phyloP scores from a whole-genome alignment of 2,113 vertebrate species.

The Cryptomyrus ogoouensis region DNA sequence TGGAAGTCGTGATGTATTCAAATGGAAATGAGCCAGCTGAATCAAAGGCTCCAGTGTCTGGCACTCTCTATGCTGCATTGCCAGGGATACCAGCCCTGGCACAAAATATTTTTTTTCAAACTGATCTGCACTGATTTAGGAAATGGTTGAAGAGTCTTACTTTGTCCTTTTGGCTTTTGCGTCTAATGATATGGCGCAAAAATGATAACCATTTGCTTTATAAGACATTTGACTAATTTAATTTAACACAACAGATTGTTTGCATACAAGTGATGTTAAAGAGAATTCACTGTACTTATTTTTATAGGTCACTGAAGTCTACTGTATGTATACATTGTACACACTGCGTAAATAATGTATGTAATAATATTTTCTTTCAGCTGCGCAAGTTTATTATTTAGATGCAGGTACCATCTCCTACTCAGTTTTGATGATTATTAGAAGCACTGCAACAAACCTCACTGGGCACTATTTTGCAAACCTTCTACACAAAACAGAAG shows the following conservation, averaged over 20 bases:
- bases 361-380: neutral
- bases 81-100: slow-evolving; percentile 56
- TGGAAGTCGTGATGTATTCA: slow-evolving; percentile 53
- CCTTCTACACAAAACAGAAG: neutral
- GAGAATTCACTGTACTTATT: neutral
- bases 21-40: slow-evolving; percentile 57
- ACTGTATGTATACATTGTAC: neutral
- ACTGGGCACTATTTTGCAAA: neutral
- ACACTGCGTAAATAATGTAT: neutral
- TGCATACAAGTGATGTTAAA: neutral
- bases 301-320: neutral
- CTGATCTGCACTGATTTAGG: neutral
- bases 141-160: neutral
- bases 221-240: neutral
- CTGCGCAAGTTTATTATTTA: neutral
- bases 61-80: slow-evolving; percentile 50
- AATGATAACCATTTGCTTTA: neutral
- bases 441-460: neutral
- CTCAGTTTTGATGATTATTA: neutral
- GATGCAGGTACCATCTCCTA: neutral
- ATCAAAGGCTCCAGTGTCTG: slow-evolving; percentile 58
- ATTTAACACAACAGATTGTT: neutral
- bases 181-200: neutral
- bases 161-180: neutral
- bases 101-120: slow-evolving; percentile 10